Conservation (phyloP, 1,140 invertebrate species). For the Proctacanthus coquilletti region DNA sequence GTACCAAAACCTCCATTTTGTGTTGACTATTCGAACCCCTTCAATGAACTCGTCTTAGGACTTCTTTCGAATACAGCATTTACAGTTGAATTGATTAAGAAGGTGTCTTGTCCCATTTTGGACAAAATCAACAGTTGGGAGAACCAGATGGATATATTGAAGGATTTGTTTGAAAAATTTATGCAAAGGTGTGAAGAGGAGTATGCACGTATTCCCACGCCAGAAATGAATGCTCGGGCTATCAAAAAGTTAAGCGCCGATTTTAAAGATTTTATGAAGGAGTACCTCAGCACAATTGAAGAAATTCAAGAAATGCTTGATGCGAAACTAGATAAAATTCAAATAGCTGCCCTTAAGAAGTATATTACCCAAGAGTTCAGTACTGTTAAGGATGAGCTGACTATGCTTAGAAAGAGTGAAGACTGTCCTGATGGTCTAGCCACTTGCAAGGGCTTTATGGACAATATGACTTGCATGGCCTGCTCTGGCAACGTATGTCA, state of each 20-base stretch:
- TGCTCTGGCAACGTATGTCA: too few relatives aligned
- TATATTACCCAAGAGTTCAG: slow-evolving; percentile 11
- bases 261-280: too few relatives aligned
- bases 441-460: too few relatives aligned
- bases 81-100: too few relatives aligned
- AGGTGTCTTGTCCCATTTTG: slow-evolving; percentile 16
- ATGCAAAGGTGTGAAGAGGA: slow-evolving; percentile 12
- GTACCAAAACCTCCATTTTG: too few relatives aligned
- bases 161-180: slow-evolving; percentile 11
- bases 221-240: too few relatives aligned
- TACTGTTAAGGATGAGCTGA: slow-evolving; percentile 11
- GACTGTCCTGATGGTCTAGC: too few relatives aligned
- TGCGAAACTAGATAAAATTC: slow-evolving; percentile 23
- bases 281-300: slow-evolving; percentile 23
- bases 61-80: too few relatives aligned
- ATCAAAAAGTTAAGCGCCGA: too few relatives aligned
- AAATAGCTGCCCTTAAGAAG: slow-evolving; percentile 23
- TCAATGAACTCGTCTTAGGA: too few relatives aligned
- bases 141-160: slow-evolving; percentile 11
- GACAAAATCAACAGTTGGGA: slow-evolving; percentile 11
- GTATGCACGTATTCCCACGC: slow-evolving; percentile 14
- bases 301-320: slow-evolving; percentile 28
- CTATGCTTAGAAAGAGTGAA: slow-evolving; percentile 13
- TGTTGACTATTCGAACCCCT: too few relatives aligned
- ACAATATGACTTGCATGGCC: too few relatives aligned